Percentiles rank a stretch among this genome's conserved stretches.
These are phyloP conservation scores for Gymnosoma rotundatum DNA, from an alignment of 2,888 invertebrate species.

Conservation along the genomic window DNA sequence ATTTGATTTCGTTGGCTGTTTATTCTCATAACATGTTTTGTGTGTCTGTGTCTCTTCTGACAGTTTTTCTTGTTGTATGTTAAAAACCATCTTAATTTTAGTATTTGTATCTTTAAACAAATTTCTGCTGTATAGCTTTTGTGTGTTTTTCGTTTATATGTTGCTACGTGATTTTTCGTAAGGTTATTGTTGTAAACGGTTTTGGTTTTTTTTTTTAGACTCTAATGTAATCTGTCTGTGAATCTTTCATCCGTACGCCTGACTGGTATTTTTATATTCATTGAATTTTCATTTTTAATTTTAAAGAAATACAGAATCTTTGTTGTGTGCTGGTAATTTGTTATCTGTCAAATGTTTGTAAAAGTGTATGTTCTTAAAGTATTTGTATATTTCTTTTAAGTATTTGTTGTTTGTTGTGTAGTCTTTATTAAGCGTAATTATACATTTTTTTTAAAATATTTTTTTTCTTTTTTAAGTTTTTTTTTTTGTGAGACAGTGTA, in stretches of 20 bases:
- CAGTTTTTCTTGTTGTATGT: constrained; percentile 9
- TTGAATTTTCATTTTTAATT: not conserved
- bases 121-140: constrained; percentile 22
- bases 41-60: constrained; percentile 5
- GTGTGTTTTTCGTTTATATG: constrained; percentile 2
- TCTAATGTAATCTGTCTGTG: constrained; percentile 25
- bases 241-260: constrained; percentile 5
- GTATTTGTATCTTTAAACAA: constrained; percentile 45
- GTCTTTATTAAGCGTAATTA: constrained; percentile 29
- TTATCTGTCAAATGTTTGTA: constrained; percentile 48
- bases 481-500: constrained; percentile 10
- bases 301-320: constrained; percentile 10
- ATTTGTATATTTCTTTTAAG: not conserved
- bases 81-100: constrained; percentile 59
- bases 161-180: constrained; percentile 12
- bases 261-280: constrained; percentile 26
- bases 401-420: constrained; percentile 34
- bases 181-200: constrained; percentile 25
- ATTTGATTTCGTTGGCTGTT: not conserved
- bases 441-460: not conserved
- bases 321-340: constrained; percentile 51
- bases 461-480: too few relatives aligned
- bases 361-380: not conserved
- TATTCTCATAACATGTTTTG: constrained; percentile 29
- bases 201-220: constrained; percentile 7